Evolutionary conservation across 2,888 invertebrate genomes (phyloP).

Genomic region (Griposia aprilina): DNA sequence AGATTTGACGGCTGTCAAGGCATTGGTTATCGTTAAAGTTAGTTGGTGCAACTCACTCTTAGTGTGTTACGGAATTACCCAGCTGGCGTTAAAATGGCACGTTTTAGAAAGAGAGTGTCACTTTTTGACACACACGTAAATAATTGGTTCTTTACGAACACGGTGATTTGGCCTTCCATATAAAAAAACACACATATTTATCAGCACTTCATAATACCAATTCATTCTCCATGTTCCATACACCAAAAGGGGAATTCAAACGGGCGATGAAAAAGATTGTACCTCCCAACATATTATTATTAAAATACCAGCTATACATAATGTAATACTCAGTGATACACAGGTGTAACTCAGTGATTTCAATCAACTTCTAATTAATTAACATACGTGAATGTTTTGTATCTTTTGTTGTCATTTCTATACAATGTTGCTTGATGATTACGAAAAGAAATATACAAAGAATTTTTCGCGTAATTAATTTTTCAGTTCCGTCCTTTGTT

Average conservation of each 20-base stretch:
- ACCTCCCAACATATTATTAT: constrained; percentile 1
- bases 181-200: no score
- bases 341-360: constrained; percentile 54
- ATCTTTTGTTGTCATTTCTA: constrained; percentile 43
- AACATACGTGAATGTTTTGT: constrained; percentile 42
- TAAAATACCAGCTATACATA: constrained; percentile 3
- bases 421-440: constrained; percentile 36
- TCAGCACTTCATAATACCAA: no score
- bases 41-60: no score
- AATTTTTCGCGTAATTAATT: constrained; percentile 35
- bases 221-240: no score
- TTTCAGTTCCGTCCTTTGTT: constrained; percentile 28
- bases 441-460: constrained; percentile 35
- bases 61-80: no score
- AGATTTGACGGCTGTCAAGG: no score
- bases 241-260: constrained; percentile 5
- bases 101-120: no score
- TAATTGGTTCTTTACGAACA: no score
- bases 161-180: no score
- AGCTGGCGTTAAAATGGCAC: no score
- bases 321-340: background rate
- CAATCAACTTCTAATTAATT: constrained; percentile 62
- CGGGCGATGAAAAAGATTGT: background rate
- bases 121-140: no score
- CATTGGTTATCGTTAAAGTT: no score